These are phyloP conservation scores for Sinelater perroti DNA, from an alignment of 2,888 invertebrate species.

Conservation along the genomic window DNA sequence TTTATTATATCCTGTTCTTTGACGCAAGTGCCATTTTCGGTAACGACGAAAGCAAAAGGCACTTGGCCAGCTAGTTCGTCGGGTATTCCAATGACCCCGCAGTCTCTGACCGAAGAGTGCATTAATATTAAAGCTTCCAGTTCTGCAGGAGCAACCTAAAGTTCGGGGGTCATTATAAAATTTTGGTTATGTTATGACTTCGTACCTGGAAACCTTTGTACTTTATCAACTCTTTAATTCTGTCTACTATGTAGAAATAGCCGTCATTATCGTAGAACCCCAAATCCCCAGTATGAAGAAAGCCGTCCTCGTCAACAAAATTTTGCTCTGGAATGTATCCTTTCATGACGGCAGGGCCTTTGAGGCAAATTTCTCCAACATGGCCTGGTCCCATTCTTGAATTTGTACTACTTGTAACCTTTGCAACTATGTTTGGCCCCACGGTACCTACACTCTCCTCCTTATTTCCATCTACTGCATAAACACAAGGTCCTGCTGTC, in stretches of 20 bases:
- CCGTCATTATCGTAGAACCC: slow-evolving; percentile 80
- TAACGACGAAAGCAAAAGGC: slow-evolving; percentile 80
- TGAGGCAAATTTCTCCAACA: slow-evolving; percentile 81
- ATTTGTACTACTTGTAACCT: slow-evolving; percentile 66
- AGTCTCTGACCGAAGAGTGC: slow-evolving; percentile 77
- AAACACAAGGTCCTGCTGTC: slow-evolving; percentile 64
- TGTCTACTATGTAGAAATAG: slow-evolving; percentile 80
- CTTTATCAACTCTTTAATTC: slow-evolving; percentile 87
- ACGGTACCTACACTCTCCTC: slow-evolving; percentile 69
- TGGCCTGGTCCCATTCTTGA: slow-evolving; percentile 68
- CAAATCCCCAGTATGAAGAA: slow-evolving; percentile 79
- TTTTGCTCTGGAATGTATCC: slow-evolving; percentile 76
- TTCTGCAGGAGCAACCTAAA: slow-evolving; percentile 90
- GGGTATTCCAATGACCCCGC: slow-evolving; percentile 82
- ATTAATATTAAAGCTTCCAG: slow-evolving; percentile 82
- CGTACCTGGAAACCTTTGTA: slow-evolving; percentile 83
- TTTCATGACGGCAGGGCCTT: slow-evolving; percentile 70
- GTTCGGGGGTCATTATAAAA: no score
- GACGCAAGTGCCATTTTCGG: slow-evolving; percentile 63
- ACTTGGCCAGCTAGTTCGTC: slow-evolving; percentile 79
- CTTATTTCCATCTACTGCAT: slow-evolving; percentile 58
- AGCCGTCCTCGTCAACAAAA: slow-evolving; percentile 77
- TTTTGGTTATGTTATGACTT: no score
- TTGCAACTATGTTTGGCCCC: slow-evolving; percentile 67
- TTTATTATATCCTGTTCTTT: slow-evolving; percentile 59